A percentile compares a stretch with the other conserved stretches of the same genome.
phyloP scores from a whole-genome alignment of 2,888 invertebrate species.

The Acanthosoma haemorrhoidale region DNA sequence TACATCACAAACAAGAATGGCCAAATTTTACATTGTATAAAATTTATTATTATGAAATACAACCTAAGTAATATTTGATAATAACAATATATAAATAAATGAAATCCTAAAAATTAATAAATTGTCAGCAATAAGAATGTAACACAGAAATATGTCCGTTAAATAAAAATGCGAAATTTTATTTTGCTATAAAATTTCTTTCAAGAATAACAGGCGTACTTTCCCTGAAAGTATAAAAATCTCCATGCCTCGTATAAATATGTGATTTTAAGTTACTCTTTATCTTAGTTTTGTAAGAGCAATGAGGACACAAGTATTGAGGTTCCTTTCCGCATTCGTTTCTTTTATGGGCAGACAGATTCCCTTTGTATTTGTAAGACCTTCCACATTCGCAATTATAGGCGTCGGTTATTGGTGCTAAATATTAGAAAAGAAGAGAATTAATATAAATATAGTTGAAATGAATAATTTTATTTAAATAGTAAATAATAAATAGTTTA shows the following conservation, averaged over 20 bases:
- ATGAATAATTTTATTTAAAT: not conserved
- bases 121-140: too few relatives aligned
- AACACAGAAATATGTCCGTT: too few relatives aligned
- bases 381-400: constrained; percentile 32
- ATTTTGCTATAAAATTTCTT: too few relatives aligned
- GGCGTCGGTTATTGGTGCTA: not conserved
- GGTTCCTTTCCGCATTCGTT: constrained; percentile 44
- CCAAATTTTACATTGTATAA: too few relatives aligned
- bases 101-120: too few relatives aligned
- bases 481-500: not conserved
- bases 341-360: constrained; percentile 46
- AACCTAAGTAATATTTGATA: too few relatives aligned
- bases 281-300: constrained; percentile 34
- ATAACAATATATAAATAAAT: too few relatives aligned
- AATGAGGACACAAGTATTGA: constrained; percentile 38
- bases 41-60: too few relatives aligned
- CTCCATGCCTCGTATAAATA: not conserved
- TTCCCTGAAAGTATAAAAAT: not conserved
- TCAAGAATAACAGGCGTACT: not conserved
- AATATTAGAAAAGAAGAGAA: not conserved
- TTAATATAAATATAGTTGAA: not conserved
- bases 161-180: too few relatives aligned
- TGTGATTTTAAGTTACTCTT: constrained; percentile 41
- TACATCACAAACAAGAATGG: too few relatives aligned
- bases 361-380: constrained; percentile 42